Conservation (phyloP, 1,140 invertebrate genomes). For the Caerostris darwini region DNA sequence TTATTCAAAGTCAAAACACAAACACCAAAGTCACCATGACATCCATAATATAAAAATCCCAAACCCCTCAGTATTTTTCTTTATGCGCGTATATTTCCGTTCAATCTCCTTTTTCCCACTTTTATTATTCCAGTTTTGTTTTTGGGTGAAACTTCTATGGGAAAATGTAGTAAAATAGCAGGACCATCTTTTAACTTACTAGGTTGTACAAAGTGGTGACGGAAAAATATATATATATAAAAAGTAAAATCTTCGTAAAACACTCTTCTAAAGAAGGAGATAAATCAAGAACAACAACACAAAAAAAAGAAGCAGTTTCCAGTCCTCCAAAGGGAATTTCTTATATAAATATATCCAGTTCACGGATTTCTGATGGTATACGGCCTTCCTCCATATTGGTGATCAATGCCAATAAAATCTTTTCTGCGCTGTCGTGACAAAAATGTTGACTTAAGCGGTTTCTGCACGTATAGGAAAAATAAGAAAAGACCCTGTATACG, state of each 20-base stretch:
- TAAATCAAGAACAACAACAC: constrained; percentile 67
- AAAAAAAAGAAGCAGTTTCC: neutral
- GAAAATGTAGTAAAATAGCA: constrained; percentile 67
- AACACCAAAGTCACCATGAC: no score
- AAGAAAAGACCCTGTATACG: neutral
- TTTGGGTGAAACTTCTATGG: constrained; percentile 28
- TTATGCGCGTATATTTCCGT: neutral
- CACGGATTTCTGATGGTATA: constrained; percentile 26
- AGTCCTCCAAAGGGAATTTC: neutral
- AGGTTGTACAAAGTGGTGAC: neutral
- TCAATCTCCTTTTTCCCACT: neutral
- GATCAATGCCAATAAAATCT: constrained; percentile 73
- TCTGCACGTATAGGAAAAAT: constrained; percentile 51
- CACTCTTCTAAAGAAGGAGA: neutral
- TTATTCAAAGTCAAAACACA: no score
- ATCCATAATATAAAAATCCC: no score
- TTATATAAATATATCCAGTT: constrained; percentile 36
- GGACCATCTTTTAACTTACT: constrained; percentile 63
- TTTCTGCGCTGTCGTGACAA: constrained; percentile 66
- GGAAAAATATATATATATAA: neutral
- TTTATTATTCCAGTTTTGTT: constrained; percentile 68
- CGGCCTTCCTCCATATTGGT: constrained; percentile 70
- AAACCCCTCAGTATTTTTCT: no score
- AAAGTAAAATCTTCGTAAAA: constrained; percentile 32
- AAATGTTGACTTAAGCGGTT: constrained; percentile 76